A percentile compares a stretch with the other conserved stretches of the same genome.
Conservation (phyloP, 1,140 invertebrate species). For the Drosophila mojavensis region DNA sequence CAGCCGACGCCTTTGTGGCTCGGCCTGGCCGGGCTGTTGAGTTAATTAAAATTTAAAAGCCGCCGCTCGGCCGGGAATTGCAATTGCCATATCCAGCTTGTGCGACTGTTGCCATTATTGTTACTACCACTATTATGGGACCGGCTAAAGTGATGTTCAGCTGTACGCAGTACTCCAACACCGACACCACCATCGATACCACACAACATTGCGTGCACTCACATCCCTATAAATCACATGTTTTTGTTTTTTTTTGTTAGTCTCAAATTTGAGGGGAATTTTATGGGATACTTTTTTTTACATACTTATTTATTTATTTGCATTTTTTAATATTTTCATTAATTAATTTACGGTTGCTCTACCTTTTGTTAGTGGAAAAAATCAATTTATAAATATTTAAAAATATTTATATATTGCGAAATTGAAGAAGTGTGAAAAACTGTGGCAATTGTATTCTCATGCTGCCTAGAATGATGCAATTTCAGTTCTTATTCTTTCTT, state of each 20-base stretch:
- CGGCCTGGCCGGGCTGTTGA: slow-evolving; percentile 47
- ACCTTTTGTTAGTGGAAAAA: no score
- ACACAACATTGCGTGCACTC: not conserved
- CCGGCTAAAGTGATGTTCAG: slow-evolving; percentile 23
- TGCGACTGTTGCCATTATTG: slow-evolving; percentile 50
- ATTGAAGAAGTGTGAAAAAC: no score
- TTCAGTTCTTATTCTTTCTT: no score
- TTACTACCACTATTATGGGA: slow-evolving; percentile 31
- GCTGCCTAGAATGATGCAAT: no score
- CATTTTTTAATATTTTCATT: not conserved
- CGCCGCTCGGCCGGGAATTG: slow-evolving; percentile 74
- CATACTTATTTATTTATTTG: not conserved
- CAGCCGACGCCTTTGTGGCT: slow-evolving; percentile 10
- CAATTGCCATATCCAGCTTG: slow-evolving; percentile 69
- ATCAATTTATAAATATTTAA: no score
- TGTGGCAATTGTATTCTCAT: no score
- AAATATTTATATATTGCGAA: no score
- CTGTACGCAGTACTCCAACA: not conserved
- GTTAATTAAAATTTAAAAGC: slow-evolving; percentile 82
- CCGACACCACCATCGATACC: no score
- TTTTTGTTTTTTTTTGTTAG: not conserved
- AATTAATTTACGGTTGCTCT: not conserved
- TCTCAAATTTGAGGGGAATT: not conserved
- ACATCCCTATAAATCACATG: not conserved
- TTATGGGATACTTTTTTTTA: not conserved